Base-by-base conservation (phyloP, 2,888 invertebrate genomes). In the Macaria liturata region DNA sequence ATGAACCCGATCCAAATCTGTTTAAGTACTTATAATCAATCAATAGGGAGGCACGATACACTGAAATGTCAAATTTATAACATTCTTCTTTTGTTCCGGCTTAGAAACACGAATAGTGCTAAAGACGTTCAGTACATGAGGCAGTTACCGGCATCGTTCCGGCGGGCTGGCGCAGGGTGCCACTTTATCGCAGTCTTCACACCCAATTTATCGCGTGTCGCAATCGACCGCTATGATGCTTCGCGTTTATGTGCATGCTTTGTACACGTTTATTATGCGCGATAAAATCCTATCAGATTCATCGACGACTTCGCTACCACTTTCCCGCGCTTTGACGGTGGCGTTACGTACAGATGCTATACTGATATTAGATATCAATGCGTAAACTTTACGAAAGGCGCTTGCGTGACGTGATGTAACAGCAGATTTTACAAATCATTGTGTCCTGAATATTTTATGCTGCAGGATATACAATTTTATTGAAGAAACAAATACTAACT, bases 161-260 rank as follows among this genome's bases (percentile, higher is more conserved):
- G 62, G 4, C 42, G 42, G 8, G 56, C 59, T 64, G 69, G 70
- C 68, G 70, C 72, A 68, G 67, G 67, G 68, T 70, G 78, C 84
- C 85, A 86, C 85, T 89, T 87, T 87, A 86, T 83, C 85, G 82
- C 81, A 78, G 82, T 88, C 88, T 88, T 86, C 85, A 83, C 88
- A 85, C 87, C 84, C 85, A 86, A 89, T 88, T 89, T 88, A 88
- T 86, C 86, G 88, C 86, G 81, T 78, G 81, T 76, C 80, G 82
- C 83, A 78, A 84, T 86, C 84, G 77, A 70, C 70, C 76, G 74
- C 71, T 75, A 75, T 71, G 77, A 76, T 72, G 73, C 76, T 61
- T 68, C 61, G 62, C 70, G 61, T 70, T 72, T 73, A 67, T 72
- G 71, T 70, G 70, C 69, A 69, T 9, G 45, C 54, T 52, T 64